Evolutionary conservation across 1,140 invertebrate genomes (phyloP), one percentile per base, ranked within the genome.

Genomic region (Ganaspis sp.): DNA sequence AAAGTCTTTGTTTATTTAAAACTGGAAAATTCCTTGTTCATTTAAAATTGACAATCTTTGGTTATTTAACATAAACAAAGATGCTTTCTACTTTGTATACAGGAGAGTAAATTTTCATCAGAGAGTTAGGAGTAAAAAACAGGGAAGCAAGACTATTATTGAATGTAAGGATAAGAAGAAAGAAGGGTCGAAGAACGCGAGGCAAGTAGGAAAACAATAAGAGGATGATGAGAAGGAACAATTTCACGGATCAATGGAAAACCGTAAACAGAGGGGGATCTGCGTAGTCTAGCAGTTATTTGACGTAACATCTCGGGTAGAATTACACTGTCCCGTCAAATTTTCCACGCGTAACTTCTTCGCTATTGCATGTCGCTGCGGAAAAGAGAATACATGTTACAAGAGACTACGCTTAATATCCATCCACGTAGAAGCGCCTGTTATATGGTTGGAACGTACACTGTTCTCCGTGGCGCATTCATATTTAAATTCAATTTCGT

Each of bases 401-500:
- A 64, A 64, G 19, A 73, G 69, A 70, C 72, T 12, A 45, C 69
- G 69, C 49, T 72, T 74, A 71, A 74, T 72, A 75, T 75, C 53
- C 26, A 70, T 75, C 73, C 70, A 42, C 45, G 34, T 75, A 78
- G 69, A 45, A 78, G 70, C 40, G 69, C 53, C 29, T 71, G 69
- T 70, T 75, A 74, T 72, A 69, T 69, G 29, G 74, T 49, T 54
- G 42, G 19, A 70, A 29, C 70, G 70, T 71, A 58, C 71, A 38
- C 64, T 73, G 70, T 29, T 73, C 38, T 70, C 70, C 53, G 37
- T 71, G 58, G 74, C 74, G 73, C 75, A 84, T 84, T 84, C 77
- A 81, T 83, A 84, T 84, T 83, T 84, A 83, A 84, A 84, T 84
- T 84, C 81, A 83, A 84, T 84, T 84, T 84, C 76, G 80, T 81